Evolutionary conservation across 2,797 vertebrate genomes (phyloP).

Genomic region (Bradypodion pumilum): DNA sequence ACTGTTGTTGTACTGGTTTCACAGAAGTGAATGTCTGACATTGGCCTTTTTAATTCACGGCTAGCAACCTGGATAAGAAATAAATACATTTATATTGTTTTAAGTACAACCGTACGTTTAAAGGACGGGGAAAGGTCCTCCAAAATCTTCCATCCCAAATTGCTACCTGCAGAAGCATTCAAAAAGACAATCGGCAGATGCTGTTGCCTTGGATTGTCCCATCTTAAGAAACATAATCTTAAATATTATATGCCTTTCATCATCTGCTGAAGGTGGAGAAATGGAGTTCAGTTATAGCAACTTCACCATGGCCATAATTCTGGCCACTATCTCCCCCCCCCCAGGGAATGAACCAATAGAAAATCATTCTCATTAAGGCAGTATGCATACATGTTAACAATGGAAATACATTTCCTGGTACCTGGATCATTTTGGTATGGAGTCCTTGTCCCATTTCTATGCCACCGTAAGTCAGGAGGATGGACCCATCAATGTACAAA

Average conservation of each 20-base stretch:
- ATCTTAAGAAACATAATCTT: neutral
- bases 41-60: constrained; percentile 84
- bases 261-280: neutral
- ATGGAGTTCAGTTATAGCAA: neutral
- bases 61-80: constrained; percentile 83
- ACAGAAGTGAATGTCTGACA: constrained; percentile 83
- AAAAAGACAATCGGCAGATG: neutral
- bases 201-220: neutral
- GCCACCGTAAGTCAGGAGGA: constrained; percentile 77
- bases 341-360: neutral
- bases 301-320: neutral
- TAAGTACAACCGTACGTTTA: constrained; percentile 14
- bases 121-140: neutral
- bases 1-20: constrained; percentile 86
- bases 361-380: constrained; percentile 1
- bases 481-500: constrained; percentile 78
- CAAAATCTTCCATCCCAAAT: neutral
- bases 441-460: constrained; percentile 79
- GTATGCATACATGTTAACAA: neutral
- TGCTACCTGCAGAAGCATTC: neutral
- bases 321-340: too few relatives aligned
- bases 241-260: too few relatives aligned
- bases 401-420: constrained; percentile 46
- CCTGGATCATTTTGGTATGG: constrained; percentile 81
- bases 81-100: constrained; percentile 28